Evolutionary conservation across 2,888 invertebrate genomes (phyloP).

Genomic region (Pachydiplax longipennis): DNA sequence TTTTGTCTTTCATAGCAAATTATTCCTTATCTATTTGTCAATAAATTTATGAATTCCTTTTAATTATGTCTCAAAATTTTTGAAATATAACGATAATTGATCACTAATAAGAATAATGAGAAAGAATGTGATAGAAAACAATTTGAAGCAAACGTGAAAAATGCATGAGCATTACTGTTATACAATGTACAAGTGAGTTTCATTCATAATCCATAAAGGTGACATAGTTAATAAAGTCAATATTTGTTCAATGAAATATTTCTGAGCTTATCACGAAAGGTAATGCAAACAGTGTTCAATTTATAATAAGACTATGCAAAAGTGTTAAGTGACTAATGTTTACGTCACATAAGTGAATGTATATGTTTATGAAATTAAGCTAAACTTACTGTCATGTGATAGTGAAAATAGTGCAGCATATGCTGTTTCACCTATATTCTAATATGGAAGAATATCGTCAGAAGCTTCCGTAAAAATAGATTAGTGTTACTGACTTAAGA

Average conservation of each 20-base stretch:
- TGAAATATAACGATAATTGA: not conserved
- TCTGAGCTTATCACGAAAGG: conserved; percentile 19
- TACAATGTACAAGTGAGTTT: not conserved
- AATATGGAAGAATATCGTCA: conserved; percentile 15
- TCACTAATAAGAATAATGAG: not conserved
- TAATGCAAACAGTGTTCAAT: conserved; percentile 23
- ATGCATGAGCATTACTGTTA: not conserved
- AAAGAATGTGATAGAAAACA: conserved; percentile 3
- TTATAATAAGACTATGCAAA: not conserved
- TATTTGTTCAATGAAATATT: conserved; percentile 25
- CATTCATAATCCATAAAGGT: conserved; percentile 1
- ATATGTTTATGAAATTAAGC: conserved; percentile 4
- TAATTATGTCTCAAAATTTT: not conserved
- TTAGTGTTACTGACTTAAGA: not conserved
- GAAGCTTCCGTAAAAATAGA: conserved; percentile 7
- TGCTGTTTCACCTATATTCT: conserved; percentile 5
- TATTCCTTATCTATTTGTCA: not conserved
- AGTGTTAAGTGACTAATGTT: conserved; percentile 14
- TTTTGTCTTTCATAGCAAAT: not conserved
- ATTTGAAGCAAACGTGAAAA: not conserved
- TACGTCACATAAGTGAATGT: conserved; percentile 4
- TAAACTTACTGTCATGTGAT: conserved; percentile 19
- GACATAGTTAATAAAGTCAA: conserved; percentile 15
- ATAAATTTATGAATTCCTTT: not conserved
- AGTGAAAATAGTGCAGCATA: conserved; percentile 21